These are phyloP conservation scores for Cheilosia scutellata DNA, from an alignment of 2,888 invertebrate genomes.

Conservation along the genomic window DNA sequence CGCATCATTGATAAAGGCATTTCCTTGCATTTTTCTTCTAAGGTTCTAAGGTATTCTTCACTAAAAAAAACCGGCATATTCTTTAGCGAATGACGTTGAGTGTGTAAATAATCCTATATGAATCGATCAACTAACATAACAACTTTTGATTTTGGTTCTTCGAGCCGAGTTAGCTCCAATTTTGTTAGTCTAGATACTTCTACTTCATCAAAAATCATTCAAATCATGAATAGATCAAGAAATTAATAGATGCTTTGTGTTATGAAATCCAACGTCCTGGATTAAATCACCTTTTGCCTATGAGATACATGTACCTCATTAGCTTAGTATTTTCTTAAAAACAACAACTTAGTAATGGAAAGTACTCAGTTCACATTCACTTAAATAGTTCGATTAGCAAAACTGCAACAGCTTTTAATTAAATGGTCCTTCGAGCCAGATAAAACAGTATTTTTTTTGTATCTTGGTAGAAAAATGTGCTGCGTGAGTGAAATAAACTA, in stretches of 20 bases:
- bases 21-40: too few relatives aligned
- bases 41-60: too few relatives aligned
- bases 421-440: conserved; percentile 45
- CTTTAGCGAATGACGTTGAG: too few relatives aligned
- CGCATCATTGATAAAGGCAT: too few relatives aligned
- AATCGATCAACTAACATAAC: too few relatives aligned
- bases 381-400: not conserved
- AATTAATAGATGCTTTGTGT: too few relatives aligned
- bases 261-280: too few relatives aligned
- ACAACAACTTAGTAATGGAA: not conserved
- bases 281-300: not conserved
- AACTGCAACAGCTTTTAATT: not conserved
- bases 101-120: too few relatives aligned
- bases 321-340: not conserved
- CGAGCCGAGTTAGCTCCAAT: too few relatives aligned
- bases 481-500: not conserved
- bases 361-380: not conserved
- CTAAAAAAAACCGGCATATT: fast-evolving
- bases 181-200: too few relatives aligned
- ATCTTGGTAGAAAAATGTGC: not conserved
- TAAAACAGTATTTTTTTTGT: not conserved
- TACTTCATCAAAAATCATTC: too few relatives aligned
- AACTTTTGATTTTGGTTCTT: not conserved
- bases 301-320: not conserved
- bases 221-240: too few relatives aligned